These are phyloP conservation scores for Chironex yamaguchii DNA, from an alignment of 30 jellyfish, hydroid and myxozoan genomes.

Conservation along the genomic window DNA sequence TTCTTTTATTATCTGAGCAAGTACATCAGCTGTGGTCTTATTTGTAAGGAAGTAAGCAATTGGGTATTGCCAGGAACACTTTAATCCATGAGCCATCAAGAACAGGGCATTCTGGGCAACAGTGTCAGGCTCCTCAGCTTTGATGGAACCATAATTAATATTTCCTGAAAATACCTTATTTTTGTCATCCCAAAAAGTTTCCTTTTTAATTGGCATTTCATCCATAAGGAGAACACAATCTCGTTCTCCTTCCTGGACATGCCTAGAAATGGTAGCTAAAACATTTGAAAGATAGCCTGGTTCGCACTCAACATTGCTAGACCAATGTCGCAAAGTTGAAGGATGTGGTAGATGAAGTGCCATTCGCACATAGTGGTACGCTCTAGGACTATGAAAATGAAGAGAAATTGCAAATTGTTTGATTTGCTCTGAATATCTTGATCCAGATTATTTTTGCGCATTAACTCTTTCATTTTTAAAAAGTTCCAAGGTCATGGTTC, in stretches of 20 bases:
- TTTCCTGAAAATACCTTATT: constrained; percentile 23
- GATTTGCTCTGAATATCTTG: not conserved
- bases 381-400: constrained; percentile 42
- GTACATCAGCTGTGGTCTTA: not conserved
- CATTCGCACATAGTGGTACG: constrained; percentile 19
- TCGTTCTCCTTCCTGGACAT: not conserved
- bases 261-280: not conserved
- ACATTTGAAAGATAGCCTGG: too few relatives aligned
- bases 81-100: constrained; percentile 43
- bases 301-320: constrained; percentile 31
- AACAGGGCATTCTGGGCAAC: constrained; percentile 45
- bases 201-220: constrained; percentile 39
- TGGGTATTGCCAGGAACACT: constrained; percentile 39
- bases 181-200: constrained; percentile 24
- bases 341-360: constrained; percentile 64
- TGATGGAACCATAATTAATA: constrained; percentile 35
- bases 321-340: constrained; percentile 48
- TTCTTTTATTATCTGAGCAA: constrained; percentile 3
- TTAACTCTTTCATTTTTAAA: not conserved
- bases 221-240: constrained; percentile 25
- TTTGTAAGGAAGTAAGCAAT: constrained; percentile 44
- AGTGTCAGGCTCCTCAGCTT: constrained; percentile 26
- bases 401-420: constrained; percentile 35
- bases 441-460: not conserved
- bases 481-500: not conserved